Base-by-base conservation (phyloP, 2,113 vertebrate species). In the Salvator merianae region DNA sequence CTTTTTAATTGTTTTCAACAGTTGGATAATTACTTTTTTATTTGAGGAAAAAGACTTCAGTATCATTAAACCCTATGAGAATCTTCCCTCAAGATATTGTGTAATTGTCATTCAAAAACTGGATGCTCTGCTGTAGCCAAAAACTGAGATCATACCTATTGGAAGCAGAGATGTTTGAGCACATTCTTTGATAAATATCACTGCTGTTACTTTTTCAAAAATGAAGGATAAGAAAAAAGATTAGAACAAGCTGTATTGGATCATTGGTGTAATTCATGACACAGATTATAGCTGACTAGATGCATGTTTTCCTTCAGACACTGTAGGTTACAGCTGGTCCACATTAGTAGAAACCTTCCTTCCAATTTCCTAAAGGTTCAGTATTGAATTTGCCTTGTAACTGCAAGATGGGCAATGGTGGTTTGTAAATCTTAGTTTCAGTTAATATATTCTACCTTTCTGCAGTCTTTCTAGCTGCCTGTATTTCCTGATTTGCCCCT, bases 11-110 rank as follows among this genome's bases (percentile, higher is more conserved):
- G 69, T 79, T 85, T 72, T 73, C 73, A 85, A 79, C 83, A 85
- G 83, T 85, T 85, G 77, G 83, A 73, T 85, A 85, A 85, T 85
- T 85, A 71, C 69, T 72, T 79, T 72, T 85, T 79, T 73, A 79
- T 79, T 72, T 68, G 50, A n/a, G 38, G 71, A 63, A 68, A 72
- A 79, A 85, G n/a, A 16, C n/a, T 72, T 32, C 55, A 30, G 55
- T 22, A 73, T 38, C n/a, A 50, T 79, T 79, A 85, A 85, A 65
- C 55, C 34, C 83, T 28, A 68, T 68, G 77, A 79, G 69, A 85
- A 63, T 79, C 77, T 85, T 79, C 76, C 77, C 55, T 78, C 59
- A 72, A 79, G 76, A 65, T 77, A 73, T 68, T 78, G 83, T n/a
- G 9, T 62, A 65, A 59, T 43, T 34, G 62, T 40, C 59, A 75